phyloP scores from a whole-genome alignment of 2,888 invertebrate species.

The Pandemis cinnamomeana region DNA sequence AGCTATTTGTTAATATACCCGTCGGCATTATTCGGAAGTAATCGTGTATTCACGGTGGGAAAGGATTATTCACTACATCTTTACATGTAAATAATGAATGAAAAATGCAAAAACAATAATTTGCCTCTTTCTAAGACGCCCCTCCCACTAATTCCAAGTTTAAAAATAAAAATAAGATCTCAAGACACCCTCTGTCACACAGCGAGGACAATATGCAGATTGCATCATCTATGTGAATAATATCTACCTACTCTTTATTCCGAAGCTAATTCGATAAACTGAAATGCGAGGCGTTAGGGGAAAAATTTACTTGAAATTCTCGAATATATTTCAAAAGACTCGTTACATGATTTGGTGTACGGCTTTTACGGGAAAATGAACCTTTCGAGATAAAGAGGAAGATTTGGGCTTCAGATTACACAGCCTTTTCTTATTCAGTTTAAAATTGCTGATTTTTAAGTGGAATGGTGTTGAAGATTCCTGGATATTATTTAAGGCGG shows the following conservation, averaged over 20 bases:
- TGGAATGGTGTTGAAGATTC: background rate
- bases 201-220: constrained; percentile 14
- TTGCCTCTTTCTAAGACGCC: too few species aligned
- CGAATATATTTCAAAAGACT: constrained; percentile 24
- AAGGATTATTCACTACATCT: too few species aligned
- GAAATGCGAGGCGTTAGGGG: constrained; percentile 14
- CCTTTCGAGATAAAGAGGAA: constrained; percentile 17
- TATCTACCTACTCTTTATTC: constrained; percentile 12
- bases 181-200: constrained; percentile 9
- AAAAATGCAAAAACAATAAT: too few species aligned
- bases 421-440: constrained; percentile 7
- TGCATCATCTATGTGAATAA: constrained; percentile 19
- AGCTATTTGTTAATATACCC: too few species aligned
- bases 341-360: constrained; percentile 33
- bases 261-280: constrained; percentile 34
- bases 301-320: constrained; percentile 25
- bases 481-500: background rate
- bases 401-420: constrained; percentile 13
- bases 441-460: background rate
- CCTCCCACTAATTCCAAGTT: background rate
- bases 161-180: background rate
- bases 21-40: too few species aligned
- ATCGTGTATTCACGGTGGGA: too few species aligned
- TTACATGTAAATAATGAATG: too few species aligned
- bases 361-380: constrained; percentile 24